Conservation (phyloP, 2,888 invertebrate genomes). For the Sinhomidia bicolor region DNA sequence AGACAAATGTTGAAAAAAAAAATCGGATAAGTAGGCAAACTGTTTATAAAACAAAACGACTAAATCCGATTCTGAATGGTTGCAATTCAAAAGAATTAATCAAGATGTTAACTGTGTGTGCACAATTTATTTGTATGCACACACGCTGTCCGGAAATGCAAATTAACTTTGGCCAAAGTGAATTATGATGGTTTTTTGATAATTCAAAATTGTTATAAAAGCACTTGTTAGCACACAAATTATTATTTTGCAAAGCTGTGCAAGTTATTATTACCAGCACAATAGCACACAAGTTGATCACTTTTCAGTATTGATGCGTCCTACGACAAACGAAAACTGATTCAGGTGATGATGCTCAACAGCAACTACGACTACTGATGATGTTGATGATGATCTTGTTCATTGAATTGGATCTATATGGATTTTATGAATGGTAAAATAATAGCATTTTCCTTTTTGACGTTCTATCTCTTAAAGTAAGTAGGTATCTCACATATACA, state of each 20-base stretch:
- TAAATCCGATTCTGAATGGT: no score
- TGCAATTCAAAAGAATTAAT: no score
- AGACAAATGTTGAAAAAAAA: not conserved
- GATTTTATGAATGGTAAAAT: conserved; percentile 33
- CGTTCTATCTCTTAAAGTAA: not conserved
- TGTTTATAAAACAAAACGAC: not conserved
- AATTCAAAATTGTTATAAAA: not conserved
- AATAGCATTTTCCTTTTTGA: not conserved
- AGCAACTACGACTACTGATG: no score
- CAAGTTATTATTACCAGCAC: not conserved
- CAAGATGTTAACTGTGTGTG: no score
- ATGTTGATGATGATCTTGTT: conserved; percentile 21
- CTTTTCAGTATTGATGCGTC: not conserved
- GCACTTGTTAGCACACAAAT: not conserved
- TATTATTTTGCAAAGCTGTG: not conserved
- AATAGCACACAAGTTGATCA: not conserved
- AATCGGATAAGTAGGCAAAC: not conserved
- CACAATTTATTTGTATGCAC: no score
- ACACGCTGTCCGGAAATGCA: no score
- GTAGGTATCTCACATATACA: no score
- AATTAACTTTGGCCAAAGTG: no score
- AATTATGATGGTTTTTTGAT: no score
- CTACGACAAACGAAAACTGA: conserved; percentile 28
- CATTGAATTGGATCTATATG: conserved; percentile 36
- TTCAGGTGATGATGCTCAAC: no score